phyloP scores from a whole-genome alignment of 2,113 vertebrate genomes.

The Nanger granti region DNA sequence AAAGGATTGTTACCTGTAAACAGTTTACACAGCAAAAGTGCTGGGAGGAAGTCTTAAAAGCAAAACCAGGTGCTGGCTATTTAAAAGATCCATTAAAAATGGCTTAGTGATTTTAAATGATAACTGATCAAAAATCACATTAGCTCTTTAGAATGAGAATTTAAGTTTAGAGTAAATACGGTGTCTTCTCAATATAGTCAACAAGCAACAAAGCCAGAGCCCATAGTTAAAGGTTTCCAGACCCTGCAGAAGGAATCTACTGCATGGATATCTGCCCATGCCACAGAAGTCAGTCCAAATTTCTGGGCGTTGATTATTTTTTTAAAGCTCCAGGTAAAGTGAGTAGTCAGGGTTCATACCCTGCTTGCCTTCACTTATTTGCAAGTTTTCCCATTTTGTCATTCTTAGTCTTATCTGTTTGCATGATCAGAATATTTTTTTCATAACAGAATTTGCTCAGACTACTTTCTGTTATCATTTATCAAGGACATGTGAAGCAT shows the following conservation, averaged over 20 bases:
- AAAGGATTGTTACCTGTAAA: not conserved
- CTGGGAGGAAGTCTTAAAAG: not conserved
- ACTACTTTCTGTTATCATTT: not conserved
- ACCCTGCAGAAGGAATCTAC: slow-evolving; percentile 43
- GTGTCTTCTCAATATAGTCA: slow-evolving; percentile 2
- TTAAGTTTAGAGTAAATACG: not conserved
- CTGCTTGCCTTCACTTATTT: not conserved
- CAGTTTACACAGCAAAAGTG: not conserved
- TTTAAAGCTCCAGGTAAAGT: not conserved
- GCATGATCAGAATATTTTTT: not conserved
- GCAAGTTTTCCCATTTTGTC: not conserved
- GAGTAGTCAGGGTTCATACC: not conserved
- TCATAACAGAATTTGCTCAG: not conserved
- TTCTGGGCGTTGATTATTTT: not conserved
- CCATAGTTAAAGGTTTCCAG: slow-evolving; percentile 2
- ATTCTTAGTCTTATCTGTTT: not conserved
- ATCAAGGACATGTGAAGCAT: not conserved
- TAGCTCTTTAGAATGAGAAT: slow-evolving; percentile 16
- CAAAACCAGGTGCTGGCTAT: not conserved
- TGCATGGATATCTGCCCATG: slow-evolving; percentile 51
- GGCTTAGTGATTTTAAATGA: slow-evolving; percentile 1
- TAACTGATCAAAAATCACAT: not conserved
- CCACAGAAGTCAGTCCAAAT: not conserved
- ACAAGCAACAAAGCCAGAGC: slow-evolving; percentile 26
- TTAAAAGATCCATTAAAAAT: not conserved